Percentiles rank a stretch among this genome's conserved stretches.
Conservation (phyloP, 2,113 vertebrate genomes). For the Oryzias curvinotus region DNA sequence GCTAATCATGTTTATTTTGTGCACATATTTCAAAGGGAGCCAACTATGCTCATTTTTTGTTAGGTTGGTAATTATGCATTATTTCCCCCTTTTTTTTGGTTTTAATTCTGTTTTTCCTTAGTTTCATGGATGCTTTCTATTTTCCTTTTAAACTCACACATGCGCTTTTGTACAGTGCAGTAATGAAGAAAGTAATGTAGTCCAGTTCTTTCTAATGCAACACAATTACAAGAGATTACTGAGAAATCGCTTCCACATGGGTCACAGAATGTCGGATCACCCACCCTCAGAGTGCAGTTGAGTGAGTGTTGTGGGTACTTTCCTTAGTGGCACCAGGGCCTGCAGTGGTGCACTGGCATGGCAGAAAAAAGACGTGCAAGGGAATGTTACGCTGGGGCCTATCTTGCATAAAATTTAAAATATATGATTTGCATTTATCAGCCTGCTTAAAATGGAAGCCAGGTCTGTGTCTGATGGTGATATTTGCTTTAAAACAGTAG, state of each 20-base stretch:
- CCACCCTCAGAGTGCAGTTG: conserved; percentile 37
- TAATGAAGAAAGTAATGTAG: conserved; percentile 64
- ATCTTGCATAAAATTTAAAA: conserved; percentile 22
- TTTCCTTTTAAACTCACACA: conserved; percentile 5
- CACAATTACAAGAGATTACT: conserved; percentile 72
- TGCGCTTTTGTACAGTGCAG: conserved; percentile 5
- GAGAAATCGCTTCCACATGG: conserved; percentile 72
- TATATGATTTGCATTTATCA: conserved; percentile 5
- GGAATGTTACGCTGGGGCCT: conserved; percentile 3
- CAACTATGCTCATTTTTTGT: too few relatives aligned
- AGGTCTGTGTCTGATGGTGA: conserved; percentile 2
- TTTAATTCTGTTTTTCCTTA: not conserved
- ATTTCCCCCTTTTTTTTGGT: too few relatives aligned
- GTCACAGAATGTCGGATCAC: conserved; percentile 66
- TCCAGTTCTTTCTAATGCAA: conserved; percentile 64
- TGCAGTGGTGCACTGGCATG: conserved; percentile 1
- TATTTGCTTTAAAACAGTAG: not conserved
- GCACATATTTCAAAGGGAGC: too few relatives aligned
- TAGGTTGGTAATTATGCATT: too few relatives aligned
- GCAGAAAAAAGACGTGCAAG: not conserved
- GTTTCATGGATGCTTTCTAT: not conserved
- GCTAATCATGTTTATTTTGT: too few relatives aligned
- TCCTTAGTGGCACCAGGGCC: conserved; percentile 44
- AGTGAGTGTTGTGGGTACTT: conserved; percentile 50
- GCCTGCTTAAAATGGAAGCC: conserved; percentile 10